phyloP scores from a whole-genome alignment of 2,888 invertebrate species.

The Tetropium fuscum region DNA sequence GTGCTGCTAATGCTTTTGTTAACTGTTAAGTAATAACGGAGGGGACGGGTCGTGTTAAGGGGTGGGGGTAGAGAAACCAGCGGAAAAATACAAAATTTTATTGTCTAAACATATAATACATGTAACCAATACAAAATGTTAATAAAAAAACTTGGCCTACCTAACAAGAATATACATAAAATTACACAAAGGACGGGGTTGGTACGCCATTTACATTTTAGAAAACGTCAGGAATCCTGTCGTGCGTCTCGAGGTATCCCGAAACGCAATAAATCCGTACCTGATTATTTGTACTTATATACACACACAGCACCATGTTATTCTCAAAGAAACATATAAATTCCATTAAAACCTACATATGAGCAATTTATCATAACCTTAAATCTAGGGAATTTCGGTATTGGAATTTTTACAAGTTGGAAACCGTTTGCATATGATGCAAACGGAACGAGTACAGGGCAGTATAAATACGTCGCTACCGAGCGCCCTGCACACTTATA shows the following conservation, averaged over 20 bases:
- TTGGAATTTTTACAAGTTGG: slow-evolving; percentile 15
- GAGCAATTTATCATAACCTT: slow-evolving; percentile 21
- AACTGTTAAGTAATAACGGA: too few relatives aligned
- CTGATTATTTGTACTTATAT: slow-evolving; percentile 21
- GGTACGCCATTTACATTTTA: not conserved
- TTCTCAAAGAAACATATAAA: slow-evolving; percentile 9
- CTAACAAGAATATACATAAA: slow-evolving; percentile 18
- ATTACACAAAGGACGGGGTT: slow-evolving; percentile 8
- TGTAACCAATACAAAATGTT: slow-evolving; percentile 29
- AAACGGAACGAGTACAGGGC: not conserved
- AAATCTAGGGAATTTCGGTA: not conserved
- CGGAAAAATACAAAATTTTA: slow-evolving; percentile 24
- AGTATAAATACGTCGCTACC: not conserved
- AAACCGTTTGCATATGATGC: slow-evolving; percentile 8
- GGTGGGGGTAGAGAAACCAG: too few relatives aligned
- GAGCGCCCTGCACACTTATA: slow-evolving; percentile 8
- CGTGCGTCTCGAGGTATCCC: not conserved
- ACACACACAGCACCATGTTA: slow-evolving; percentile 20
- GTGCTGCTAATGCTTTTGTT: too few relatives aligned
- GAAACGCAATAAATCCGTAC: too few relatives aligned
- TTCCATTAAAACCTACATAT: slow-evolving; percentile 20
- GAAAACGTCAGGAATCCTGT: not conserved
- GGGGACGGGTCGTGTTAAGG: too few relatives aligned
- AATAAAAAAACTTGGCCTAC: slow-evolving; percentile 21
- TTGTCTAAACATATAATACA: slow-evolving; percentile 30